Percentiles rank a stretch among this genome's conserved stretches.
phyloP scores from a whole-genome alignment of 2,113 vertebrate genomes.

The Calyptommatus sinebrachiatus region DNA sequence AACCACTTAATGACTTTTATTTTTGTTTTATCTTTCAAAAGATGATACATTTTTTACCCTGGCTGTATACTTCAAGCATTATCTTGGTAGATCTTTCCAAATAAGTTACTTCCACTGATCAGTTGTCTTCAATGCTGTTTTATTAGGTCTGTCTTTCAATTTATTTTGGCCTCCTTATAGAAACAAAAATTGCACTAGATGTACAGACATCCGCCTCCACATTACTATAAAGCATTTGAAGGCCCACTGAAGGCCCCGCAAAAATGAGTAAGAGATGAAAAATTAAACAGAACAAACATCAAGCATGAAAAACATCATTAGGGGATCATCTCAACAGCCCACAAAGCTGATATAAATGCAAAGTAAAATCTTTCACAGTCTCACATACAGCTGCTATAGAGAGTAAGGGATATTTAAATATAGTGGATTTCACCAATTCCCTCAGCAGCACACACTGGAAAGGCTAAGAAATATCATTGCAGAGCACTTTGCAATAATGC shows the following conservation, averaged over 20 bases:
- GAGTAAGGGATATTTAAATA: slow-evolving; percentile 24
- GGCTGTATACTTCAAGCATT: slow-evolving; percentile 51
- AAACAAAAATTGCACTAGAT: slow-evolving; percentile 36
- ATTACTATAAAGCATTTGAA: slow-evolving; percentile 43
- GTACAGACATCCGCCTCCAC: slow-evolving; percentile 9
- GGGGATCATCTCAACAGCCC: slow-evolving; percentile 31
- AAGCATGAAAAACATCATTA: slow-evolving; percentile 32
- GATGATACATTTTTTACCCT: slow-evolving; percentile 4
- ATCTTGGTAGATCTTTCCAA: slow-evolving; percentile 58
- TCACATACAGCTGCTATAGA: slow-evolving; percentile 40
- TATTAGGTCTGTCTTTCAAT: slow-evolving; percentile 64
- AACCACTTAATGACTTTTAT: slow-evolving; percentile 34
- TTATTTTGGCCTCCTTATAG: slow-evolving; percentile 53
- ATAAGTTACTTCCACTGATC: slow-evolving; percentile 48
- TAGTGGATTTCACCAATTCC: slow-evolving; percentile 8
- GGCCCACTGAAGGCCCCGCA: slow-evolving; percentile 39
- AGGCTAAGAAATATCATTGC: not conserved
- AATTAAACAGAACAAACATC: slow-evolving; percentile 50
- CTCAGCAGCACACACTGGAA: slow-evolving; percentile 4
- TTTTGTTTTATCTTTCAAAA: slow-evolving; percentile 44
- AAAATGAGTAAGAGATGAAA: slow-evolving; percentile 40
- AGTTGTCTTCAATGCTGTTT: slow-evolving; percentile 37
- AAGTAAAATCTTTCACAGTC: slow-evolving; percentile 30
- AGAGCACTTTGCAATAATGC: too few relatives aligned
- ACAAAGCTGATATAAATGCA: slow-evolving; percentile 42